Percentiles rank a stretch among this genome's conserved stretches.
Conservation (phyloP, 2,888 invertebrate species). For the Acanthosepion pharaonis region DNA sequence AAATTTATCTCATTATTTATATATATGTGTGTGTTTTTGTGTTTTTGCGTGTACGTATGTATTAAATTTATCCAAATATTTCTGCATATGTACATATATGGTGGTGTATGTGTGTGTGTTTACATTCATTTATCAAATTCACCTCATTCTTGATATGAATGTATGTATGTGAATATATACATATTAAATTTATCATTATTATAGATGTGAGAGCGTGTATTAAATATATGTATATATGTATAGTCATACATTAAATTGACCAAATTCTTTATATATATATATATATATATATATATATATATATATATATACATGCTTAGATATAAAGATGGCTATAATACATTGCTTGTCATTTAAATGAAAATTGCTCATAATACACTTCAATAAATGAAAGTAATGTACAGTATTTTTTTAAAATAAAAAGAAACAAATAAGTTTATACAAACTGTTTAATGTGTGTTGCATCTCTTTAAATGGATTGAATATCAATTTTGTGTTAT, state of each 20-base stretch:
- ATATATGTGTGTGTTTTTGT: no score
- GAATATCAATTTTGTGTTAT: neutral
- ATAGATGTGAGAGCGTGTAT: no score
- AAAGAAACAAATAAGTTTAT: neutral
- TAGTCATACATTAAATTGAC: no score
- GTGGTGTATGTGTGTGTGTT: no score
- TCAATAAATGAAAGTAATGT: neutral
- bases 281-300: neutral
- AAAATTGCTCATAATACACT: neutral
- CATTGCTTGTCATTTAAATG: neutral
- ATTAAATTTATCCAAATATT: no score
- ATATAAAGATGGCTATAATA: neutral
- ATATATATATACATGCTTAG: neutral
- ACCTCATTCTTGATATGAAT: no score
- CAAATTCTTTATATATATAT: neutral
- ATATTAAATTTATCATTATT: no score
- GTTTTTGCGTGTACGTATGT: no score
- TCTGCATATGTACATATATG: no score
- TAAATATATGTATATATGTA: neutral
- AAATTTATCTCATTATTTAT: no score
- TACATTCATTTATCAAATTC: no score
- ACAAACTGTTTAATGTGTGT: neutral
- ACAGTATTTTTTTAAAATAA: neutral
- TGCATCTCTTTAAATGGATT: neutral
- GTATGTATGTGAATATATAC: no score